phyloP scores from a whole-genome alignment of 2,888 invertebrate species.

The Anarsia innoxiella region DNA sequence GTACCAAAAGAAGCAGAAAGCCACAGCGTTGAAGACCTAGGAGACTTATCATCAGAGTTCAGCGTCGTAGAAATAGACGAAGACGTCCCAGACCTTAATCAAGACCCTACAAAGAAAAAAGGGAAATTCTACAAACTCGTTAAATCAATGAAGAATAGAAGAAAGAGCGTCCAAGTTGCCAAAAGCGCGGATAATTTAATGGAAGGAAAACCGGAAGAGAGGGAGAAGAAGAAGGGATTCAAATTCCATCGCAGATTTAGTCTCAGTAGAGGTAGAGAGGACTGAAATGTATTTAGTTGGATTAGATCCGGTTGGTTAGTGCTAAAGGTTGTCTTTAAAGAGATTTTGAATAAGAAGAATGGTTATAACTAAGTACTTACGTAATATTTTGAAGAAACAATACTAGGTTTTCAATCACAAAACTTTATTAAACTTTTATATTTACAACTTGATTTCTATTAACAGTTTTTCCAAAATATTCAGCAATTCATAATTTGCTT shows the following conservation, averaged over 20 bases:
- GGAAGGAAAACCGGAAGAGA: constrained; percentile 52
- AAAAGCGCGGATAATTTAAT: constrained; percentile 61
- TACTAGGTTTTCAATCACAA: too few relatives aligned
- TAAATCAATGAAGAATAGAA: constrained; percentile 66
- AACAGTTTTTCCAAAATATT: too few relatives aligned
- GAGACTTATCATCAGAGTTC: constrained; percentile 68
- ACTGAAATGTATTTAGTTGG: too few relatives aligned
- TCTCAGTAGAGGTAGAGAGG: constrained; percentile 58
- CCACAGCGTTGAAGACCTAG: constrained; percentile 65
- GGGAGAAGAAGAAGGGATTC: constrained; percentile 60
- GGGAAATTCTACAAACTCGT: constrained; percentile 66
- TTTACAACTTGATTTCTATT: too few relatives aligned
- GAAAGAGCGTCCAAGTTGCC: constrained; percentile 67
- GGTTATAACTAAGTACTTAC: too few relatives aligned
- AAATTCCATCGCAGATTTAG: constrained; percentile 67
- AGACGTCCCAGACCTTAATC: constrained; percentile 41
- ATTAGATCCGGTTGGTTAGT: too few relatives aligned
- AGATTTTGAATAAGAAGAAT: too few relatives aligned
- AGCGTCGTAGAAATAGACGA: constrained; percentile 68
- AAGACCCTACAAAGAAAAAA: constrained; percentile 54
- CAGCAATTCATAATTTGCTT: too few relatives aligned
- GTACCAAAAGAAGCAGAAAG: constrained; percentile 46
- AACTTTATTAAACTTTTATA: too few relatives aligned
- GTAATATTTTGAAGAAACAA: too few relatives aligned
- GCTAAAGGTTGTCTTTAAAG: too few relatives aligned